Conservation (phyloP, 2,888 invertebrate genomes). For the Gryllus longicercus region DNA sequence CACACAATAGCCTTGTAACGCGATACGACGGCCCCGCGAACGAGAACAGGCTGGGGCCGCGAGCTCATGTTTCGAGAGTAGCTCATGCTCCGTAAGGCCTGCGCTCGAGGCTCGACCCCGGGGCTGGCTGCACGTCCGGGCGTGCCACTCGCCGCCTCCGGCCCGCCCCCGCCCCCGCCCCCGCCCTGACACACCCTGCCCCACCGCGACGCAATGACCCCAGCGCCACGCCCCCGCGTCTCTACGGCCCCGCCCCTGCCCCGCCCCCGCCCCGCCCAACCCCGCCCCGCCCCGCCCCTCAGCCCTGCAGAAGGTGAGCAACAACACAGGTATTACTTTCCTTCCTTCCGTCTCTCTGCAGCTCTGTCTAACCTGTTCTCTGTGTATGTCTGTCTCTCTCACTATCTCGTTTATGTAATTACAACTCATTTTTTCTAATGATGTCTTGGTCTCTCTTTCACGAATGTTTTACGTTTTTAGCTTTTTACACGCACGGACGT, state of each 20-base stretch:
- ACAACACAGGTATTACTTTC: conserved; percentile 17
- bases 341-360: background rate
- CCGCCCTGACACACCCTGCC: too few relatives aligned
- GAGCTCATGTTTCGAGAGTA: too few relatives aligned
- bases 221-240: too few relatives aligned
- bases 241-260: background rate
- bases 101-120: too few relatives aligned
- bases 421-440: conserved; percentile 6
- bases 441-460: conserved; percentile 9
- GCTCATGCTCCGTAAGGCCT: too few relatives aligned
- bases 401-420: conserved; percentile 6
- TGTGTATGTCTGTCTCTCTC: background rate
- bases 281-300: background rate
- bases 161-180: too few relatives aligned
- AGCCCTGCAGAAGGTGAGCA: background rate
- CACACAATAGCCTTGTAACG: too few relatives aligned
- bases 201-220: too few relatives aligned
- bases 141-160: too few relatives aligned
- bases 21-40: too few relatives aligned
- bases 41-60: too few relatives aligned
- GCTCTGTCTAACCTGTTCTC: background rate
- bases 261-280: background rate
- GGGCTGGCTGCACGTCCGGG: too few relatives aligned
- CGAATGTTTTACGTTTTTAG: background rate
- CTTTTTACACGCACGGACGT: background rate